Percentiles rank a stretch among this genome's conserved stretches.
These are phyloP conservation scores for Pinna nobilis DNA, from an alignment of 1,140 invertebrate genomes.

Conservation along the genomic window DNA sequence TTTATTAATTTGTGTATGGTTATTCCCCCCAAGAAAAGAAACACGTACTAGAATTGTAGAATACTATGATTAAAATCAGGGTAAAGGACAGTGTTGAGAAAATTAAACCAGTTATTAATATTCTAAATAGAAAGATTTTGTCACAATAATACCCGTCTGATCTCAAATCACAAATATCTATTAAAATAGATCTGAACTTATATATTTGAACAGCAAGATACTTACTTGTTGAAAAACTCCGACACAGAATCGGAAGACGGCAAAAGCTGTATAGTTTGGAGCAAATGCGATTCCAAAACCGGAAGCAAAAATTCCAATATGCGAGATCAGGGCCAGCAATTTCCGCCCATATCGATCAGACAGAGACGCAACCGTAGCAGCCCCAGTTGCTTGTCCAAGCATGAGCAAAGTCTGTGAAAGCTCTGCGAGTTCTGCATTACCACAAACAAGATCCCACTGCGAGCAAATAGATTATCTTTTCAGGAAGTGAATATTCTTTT, in stretches of 20 bases:
- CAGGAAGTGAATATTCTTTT: no score
- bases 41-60: no score
- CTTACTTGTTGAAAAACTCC: slow-evolving; percentile 51
- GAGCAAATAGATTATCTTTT: no score
- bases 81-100: no score
- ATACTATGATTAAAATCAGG: no score
- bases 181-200: no score
- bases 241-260: slow-evolving; percentile 35
- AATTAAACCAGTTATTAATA: no score
- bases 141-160: no score
- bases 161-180: no score
- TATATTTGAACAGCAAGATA: neutral
- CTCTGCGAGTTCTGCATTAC: slow-evolving; percentile 44
- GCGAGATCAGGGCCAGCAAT: slow-evolving; percentile 32
- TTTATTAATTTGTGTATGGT: no score
- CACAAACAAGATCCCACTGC: slow-evolving; percentile 65
- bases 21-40: no score
- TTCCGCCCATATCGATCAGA: slow-evolving; percentile 55
- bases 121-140: no score
- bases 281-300: slow-evolving; percentile 36
- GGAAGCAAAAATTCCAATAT: slow-evolving; percentile 22
- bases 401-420: slow-evolving; percentile 52
- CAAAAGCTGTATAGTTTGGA: slow-evolving; percentile 37
- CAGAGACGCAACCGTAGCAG: slow-evolving; percentile 48
- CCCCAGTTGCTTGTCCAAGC: slow-evolving; percentile 50